Percentiles rank a stretch among this genome's conserved stretches.
phyloP scores from a whole-genome alignment of 2,797 vertebrate genomes.

The Sciurus carolinensis region DNA sequence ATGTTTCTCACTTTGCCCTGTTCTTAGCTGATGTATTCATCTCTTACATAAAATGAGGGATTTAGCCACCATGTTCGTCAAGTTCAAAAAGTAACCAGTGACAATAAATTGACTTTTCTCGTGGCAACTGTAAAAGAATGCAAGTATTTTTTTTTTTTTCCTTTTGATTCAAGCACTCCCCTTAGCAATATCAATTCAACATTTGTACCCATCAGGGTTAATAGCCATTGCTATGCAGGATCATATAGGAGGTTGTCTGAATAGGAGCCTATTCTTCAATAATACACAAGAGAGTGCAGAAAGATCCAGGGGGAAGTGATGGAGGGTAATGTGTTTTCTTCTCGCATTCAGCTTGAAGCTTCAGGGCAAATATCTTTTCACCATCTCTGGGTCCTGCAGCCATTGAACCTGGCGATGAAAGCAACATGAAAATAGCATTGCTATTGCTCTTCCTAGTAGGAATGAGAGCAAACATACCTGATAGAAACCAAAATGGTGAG shows the following conservation, averaged over 20 bases:
- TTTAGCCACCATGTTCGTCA: constrained; percentile 40
- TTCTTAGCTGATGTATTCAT: neutral
- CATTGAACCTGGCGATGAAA: constrained; percentile 54
- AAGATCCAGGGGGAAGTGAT: neutral
- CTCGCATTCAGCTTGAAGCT: constrained; percentile 47
- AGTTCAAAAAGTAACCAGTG: constrained; percentile 71
- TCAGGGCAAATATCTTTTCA: constrained; percentile 56
- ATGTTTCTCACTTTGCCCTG: constrained; percentile 8
- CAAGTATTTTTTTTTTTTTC: neutral
- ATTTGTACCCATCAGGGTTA: constrained; percentile 52
- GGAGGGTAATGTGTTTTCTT: constrained; percentile 63
- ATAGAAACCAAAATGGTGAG: neutral
- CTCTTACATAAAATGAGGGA: constrained; percentile 56
- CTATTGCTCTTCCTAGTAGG: constrained; percentile 41
- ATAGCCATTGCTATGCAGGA: neutral
- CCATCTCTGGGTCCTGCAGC: constrained; percentile 26
- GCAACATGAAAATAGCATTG: constrained; percentile 47
- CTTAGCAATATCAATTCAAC: constrained; percentile 42
- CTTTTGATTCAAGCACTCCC: constrained; percentile 19
- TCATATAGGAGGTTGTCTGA: constrained; percentile 41
- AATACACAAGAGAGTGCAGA: neutral
- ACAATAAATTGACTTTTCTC: constrained; percentile 63
- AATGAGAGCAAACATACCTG: neutral
- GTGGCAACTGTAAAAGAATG: constrained; percentile 43
- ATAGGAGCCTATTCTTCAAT: constrained; percentile 69